Percentiles rank a stretch among this genome's conserved stretches.
These are phyloP conservation scores for Spongia lamella DNA, from an alignment of 37 sponge, comb jelly and placozoan genomes.

Conservation along the genomic window DNA sequence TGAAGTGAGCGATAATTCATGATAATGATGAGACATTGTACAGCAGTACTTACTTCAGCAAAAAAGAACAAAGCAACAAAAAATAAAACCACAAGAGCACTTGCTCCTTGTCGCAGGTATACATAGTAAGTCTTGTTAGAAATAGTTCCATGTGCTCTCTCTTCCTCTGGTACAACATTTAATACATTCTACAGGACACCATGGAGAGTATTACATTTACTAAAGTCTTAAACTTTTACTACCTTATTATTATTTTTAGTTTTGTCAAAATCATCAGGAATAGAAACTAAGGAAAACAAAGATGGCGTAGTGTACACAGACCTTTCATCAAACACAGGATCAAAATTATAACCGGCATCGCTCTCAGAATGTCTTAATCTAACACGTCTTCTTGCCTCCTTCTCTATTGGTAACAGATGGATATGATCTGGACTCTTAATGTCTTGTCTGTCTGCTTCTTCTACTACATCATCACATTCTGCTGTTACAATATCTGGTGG, in stretches of 20 bases:
- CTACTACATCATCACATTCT: background rate
- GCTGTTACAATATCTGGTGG: background rate
- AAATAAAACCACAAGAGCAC: background rate
- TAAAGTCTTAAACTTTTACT: too few relatives aligned
- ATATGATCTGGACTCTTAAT: background rate
- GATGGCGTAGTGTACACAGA: too few relatives aligned
- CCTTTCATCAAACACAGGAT: too few relatives aligned
- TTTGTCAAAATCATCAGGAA: too few relatives aligned
- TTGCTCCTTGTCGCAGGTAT: conserved; percentile 27
- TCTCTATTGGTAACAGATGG: background rate
- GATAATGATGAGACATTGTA: background rate
- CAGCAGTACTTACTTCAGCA: conserved; percentile 19
- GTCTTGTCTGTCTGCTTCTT: background rate
- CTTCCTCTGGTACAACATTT: conserved; percentile 36
- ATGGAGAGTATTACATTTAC: too few relatives aligned
- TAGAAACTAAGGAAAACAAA: too few relatives aligned
- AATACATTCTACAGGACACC: too few relatives aligned
- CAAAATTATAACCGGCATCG: too few relatives aligned
- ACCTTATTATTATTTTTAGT: too few relatives aligned
- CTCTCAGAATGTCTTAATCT: too few relatives aligned
- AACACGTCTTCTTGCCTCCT: too few relatives aligned
- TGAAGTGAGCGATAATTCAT: conserved; percentile 18
- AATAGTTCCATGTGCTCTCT: conserved; percentile 35
- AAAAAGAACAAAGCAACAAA: conserved; percentile 13
- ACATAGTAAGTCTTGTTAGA: conserved; percentile 24